Conservation (phyloP, 2,113 vertebrate genomes). For the Sclerurus mexicanus region DNA sequence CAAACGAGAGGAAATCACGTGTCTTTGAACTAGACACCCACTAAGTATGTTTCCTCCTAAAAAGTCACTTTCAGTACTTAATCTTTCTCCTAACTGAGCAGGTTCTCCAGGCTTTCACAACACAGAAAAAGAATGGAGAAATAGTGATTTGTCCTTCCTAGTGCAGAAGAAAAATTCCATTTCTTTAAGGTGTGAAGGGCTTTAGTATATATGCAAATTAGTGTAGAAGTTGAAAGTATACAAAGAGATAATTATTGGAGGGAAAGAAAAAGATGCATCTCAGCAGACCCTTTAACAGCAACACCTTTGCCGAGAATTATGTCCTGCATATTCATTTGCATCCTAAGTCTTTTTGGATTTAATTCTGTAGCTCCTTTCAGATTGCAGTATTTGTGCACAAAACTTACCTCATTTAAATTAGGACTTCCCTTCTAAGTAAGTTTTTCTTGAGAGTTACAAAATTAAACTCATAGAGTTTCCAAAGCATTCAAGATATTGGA, state of each 20-base stretch:
- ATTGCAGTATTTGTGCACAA: neutral
- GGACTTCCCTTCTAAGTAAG: neutral
- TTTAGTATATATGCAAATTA: neutral
- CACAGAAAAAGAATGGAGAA: neutral
- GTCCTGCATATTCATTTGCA: neutral
- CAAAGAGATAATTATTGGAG: neutral
- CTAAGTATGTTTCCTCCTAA: neutral
- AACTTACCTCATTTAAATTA: neutral
- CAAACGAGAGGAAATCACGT: neutral
- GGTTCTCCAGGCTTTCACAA: neutral
- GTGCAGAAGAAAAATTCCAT: neutral
- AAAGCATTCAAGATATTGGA: neutral
- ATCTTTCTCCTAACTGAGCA: neutral
- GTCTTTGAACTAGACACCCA: neutral
- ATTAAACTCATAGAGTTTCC: neutral
- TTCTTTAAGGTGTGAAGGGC: neutral
- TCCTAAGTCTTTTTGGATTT: neutral
- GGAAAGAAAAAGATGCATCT: neutral
- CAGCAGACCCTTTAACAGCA: neutral
- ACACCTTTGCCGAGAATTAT: neutral
- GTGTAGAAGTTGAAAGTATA: neutral
- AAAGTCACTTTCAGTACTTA: neutral
- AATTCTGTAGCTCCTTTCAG: neutral
- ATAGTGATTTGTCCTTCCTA: rapidly evolving
- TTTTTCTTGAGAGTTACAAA: neutral